phyloP scores from a whole-genome alignment of 2,113 vertebrate genomes.

The Prochilodus magdalenae region DNA sequence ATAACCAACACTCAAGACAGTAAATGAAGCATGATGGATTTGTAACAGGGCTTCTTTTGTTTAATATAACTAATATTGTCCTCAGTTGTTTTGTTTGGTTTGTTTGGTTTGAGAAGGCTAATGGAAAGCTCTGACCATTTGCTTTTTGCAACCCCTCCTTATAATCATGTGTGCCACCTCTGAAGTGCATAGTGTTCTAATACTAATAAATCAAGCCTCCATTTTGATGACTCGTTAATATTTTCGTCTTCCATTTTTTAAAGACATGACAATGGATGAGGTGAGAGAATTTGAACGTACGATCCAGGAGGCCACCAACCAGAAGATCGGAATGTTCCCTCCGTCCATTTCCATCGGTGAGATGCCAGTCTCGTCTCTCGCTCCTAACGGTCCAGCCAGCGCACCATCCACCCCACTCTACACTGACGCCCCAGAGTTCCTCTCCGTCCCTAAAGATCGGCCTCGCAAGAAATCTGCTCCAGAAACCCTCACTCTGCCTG shows the following conservation, averaged over 20 bases:
- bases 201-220: not conserved
- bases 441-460: constrained; percentile 92
- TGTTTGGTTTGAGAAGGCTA: constrained; percentile 62
- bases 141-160: not conserved
- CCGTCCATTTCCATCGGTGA: constrained; percentile 92
- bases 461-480: constrained; percentile 97
- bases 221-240: not conserved
- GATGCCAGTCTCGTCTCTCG: constrained; percentile 82
- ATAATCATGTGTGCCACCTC: not conserved
- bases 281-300: constrained; percentile 94
- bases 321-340: constrained; percentile 95
- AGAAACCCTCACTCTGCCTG: constrained; percentile 96
- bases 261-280: constrained; percentile 99
- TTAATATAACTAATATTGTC: not conserved
- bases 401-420: constrained; percentile 95
- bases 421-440: constrained; percentile 94
- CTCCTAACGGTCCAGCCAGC: constrained; percentile 89
- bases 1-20: constrained; percentile 82
- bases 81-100: not conserved
- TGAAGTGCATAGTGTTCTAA: not conserved
- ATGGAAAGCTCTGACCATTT: constrained; percentile 53
- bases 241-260: constrained; percentile 42
- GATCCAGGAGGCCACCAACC: constrained; percentile 98
- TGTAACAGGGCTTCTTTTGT: not conserved
- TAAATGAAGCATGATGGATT: constrained; percentile 38